Conservation (phyloP, 2,888 invertebrate genomes). For the Dryobotodes eremita region DNA sequence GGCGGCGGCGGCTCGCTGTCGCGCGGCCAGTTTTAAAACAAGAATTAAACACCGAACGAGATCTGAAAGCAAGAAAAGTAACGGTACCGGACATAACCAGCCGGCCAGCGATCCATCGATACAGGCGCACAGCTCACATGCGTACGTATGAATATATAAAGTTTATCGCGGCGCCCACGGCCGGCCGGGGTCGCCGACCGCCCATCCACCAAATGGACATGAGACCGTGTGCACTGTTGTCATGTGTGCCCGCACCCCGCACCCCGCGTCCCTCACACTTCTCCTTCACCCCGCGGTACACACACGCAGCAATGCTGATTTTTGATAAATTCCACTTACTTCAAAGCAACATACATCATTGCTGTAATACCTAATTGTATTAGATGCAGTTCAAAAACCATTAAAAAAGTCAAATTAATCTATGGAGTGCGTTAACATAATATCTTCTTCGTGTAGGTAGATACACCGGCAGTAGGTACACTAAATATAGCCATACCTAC, state of each 20-base stretch:
- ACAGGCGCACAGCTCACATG: constrained; percentile 58
- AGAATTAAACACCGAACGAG: constrained; percentile 78
- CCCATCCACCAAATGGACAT: constrained; percentile 72
- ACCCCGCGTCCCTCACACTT: constrained; percentile 12
- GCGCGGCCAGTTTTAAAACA: constrained; percentile 73
- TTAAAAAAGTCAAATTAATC: background rate
- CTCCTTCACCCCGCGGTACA: constrained; percentile 13
- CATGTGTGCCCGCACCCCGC: constrained; percentile 61
- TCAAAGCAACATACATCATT: background rate
- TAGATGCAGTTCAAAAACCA: background rate
- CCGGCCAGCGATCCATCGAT: constrained; percentile 65
- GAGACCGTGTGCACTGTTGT: constrained; percentile 67
- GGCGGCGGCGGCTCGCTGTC: constrained; percentile 64
- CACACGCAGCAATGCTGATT: constrained; percentile 43
- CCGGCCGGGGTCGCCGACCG: constrained; percentile 68
- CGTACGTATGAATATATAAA: constrained; percentile 69
- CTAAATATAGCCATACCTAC: background rate
- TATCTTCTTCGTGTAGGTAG: no score
- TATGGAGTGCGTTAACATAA: background rate
- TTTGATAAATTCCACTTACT: constrained; percentile 45
- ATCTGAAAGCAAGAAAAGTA: constrained; percentile 81
- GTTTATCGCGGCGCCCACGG: constrained; percentile 67
- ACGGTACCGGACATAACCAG: constrained; percentile 77
- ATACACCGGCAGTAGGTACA: background rate
- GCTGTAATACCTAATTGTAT: background rate